Evolutionary conservation across 2,113 vertebrate species (phyloP), one percentile per base, ranked within the genome.

Genomic region (Pachyramphus minor): DNA sequence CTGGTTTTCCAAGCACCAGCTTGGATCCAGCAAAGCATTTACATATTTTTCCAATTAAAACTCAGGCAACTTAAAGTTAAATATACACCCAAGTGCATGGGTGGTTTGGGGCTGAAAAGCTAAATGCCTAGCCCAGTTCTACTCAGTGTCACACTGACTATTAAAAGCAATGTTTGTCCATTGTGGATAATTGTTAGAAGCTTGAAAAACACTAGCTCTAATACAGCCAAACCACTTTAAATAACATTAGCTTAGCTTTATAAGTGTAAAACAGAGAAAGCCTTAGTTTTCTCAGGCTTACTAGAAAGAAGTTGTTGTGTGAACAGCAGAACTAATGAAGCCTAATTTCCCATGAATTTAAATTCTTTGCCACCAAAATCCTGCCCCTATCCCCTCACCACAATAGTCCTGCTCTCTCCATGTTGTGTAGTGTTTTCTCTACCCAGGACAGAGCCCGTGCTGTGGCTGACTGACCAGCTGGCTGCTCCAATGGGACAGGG

Each of bases 311-410:
- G 60, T n/a, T 35, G 31, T 47, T 79, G 55, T 60, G 47, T 60
- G 62, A 95, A 58, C 58, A 93, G 92, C 84, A 93, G 84, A 95
- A 89, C 81, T 87, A 94, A 91, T n/a, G 39, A 84, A 67, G 50
- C 33, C 39, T 63, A 52, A 84, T 72, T 89, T 96, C 87, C 16
- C 84, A 87, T 64, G 86, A 84, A 89, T 89, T 93, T 35, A 67
- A 63, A 23, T 60, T 59, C 73, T 87, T 92, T 60, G 66, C 28
- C 69, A 52, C 66, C 35, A 62, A 55, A 72, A 67, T 39, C 69
- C 84, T 77, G 10, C n/a, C 50, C 41, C 59, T 18, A 25, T n/a
- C 42, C 77, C 27, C 39, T 75, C 86, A 42, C 9, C 41, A 53
- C 63, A 84, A 58, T 2, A 45, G 42, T 33, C 44, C 31, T 9